These are phyloP conservation scores for Manacus vitellinus DNA, from an alignment of 2,113 vertebrate species.

Conservation along the genomic window DNA sequence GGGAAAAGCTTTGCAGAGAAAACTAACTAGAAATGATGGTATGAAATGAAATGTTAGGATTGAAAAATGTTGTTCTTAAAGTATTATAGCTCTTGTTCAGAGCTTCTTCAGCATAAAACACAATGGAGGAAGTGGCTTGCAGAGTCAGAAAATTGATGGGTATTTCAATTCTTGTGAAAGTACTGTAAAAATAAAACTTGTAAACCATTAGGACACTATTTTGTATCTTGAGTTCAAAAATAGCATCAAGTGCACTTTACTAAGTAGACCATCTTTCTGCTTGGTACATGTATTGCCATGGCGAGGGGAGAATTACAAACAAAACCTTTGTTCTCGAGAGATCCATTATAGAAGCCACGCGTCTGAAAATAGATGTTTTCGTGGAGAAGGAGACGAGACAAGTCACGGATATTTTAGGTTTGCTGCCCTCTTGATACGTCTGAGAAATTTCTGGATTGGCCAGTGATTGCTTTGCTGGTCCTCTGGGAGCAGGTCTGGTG, in stretches of 20 bases:
- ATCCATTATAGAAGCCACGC: neutral
- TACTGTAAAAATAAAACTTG: neutral
- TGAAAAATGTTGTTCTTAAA: neutral
- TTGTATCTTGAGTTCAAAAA: neutral
- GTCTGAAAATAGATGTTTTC: neutral
- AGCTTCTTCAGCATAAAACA: neutral
- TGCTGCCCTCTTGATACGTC: neutral
- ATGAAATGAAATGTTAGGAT: neutral
- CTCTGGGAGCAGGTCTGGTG: neutral
- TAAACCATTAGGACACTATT: neutral
- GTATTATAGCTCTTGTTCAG: neutral
- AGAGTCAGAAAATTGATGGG: neutral
- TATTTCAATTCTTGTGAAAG: neutral
- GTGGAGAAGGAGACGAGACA: neutral
- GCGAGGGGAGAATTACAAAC: neutral
- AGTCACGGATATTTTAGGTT: neutral
- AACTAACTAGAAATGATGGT: neutral
- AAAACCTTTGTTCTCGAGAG: neutral
- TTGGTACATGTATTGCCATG: neutral
- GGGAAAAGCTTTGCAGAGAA: neutral
- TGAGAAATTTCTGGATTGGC: neutral
- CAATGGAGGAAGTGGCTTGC: neutral
- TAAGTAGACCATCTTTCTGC: neutral
- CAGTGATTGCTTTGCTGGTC: neutral
- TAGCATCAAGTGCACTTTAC: neutral